These are phyloP conservation scores for Uloborus plumipes DNA, from an alignment of 2,888 invertebrate genomes.

Conservation along the genomic window DNA sequence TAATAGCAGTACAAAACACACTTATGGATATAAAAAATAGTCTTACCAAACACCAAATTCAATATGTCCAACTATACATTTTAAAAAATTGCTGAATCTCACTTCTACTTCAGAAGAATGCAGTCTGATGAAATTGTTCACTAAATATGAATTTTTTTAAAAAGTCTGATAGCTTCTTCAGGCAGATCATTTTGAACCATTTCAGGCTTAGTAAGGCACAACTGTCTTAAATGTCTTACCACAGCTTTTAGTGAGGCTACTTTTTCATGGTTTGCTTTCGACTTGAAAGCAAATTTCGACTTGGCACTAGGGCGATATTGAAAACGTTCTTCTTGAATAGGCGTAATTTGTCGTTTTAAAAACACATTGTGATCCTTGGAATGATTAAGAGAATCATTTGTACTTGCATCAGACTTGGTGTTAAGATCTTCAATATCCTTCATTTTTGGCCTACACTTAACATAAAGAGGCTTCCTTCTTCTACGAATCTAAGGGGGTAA, in stretches of 20 bases:
- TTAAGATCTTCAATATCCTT: too few species aligned
- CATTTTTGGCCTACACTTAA: conserved; percentile 2
- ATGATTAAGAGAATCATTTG: background rate
- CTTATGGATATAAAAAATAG: too few species aligned
- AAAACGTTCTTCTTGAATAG: conserved; percentile 36
- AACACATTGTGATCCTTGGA: conserved; percentile 2
- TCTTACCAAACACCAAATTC: too few species aligned
- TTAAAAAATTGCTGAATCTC: too few species aligned
- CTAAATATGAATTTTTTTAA: conserved; percentile 23
- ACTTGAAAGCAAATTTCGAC: background rate
- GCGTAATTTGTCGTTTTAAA: conserved; percentile 24
- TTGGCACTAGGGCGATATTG: background rate
- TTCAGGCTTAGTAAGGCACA: conserved; percentile 32
- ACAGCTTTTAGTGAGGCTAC: conserved; percentile 34
- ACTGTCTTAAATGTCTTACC: conserved; percentile 22
- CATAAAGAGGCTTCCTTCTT: conserved; percentile 18
- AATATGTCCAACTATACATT: too few species aligned
- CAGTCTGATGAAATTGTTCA: background rate
- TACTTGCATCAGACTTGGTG: too few species aligned
- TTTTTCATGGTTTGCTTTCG: conserved; percentile 17
- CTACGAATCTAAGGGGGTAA: conserved; percentile 22
- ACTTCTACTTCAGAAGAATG: too few species aligned
- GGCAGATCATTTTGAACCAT: conserved; percentile 23
- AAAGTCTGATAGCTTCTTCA: conserved; percentile 29
- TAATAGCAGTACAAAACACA: too few species aligned